phyloP scores from a whole-genome alignment of 2,888 invertebrate genomes.

The Serripes groenlandicus region DNA sequence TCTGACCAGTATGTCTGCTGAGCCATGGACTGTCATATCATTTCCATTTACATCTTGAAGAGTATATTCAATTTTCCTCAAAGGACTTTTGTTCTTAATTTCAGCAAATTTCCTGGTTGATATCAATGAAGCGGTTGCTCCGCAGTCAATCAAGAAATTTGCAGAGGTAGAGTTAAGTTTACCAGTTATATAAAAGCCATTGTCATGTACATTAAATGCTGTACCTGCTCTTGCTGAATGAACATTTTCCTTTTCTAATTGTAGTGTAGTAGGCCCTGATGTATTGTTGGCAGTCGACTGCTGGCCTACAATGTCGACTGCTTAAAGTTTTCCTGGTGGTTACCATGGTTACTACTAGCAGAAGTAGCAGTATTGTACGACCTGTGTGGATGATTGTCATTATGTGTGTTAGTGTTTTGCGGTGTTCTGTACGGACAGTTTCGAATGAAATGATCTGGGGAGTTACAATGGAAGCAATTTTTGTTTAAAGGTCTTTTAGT shows the following conservation, averaged over 20 bases:
- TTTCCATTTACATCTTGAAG: constrained; percentile 14
- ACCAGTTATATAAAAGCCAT: constrained; percentile 23
- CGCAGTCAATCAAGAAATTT: constrained; percentile 21
- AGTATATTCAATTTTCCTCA: background rate
- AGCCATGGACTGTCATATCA: background rate
- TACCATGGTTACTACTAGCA: no score
- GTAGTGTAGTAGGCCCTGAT: constrained; percentile 2
- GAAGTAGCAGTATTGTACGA: no score
- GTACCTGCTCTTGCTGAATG: constrained; percentile 26
- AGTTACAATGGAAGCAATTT: constrained; percentile 30
- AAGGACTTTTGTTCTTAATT: background rate
- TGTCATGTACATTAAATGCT: constrained; percentile 14
- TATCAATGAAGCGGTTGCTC: constrained; percentile 14
- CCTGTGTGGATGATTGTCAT: no score
- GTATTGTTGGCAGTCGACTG: constrained; percentile 15
- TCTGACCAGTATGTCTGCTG: background rate
- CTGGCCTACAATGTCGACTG: constrained; percentile 34
- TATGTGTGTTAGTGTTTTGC: no score
- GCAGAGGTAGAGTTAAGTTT: background rate
- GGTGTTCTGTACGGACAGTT: constrained; percentile 26
- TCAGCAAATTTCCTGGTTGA: constrained; percentile 17
- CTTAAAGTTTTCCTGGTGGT: constrained; percentile 24
- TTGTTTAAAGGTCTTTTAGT: background rate
- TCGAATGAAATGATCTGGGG: constrained; percentile 26
- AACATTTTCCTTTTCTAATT: background rate